Evolutionary conservation across 2,888 invertebrate genomes (phyloP).

Genomic region (Ceratothoa steindachneri): DNA sequence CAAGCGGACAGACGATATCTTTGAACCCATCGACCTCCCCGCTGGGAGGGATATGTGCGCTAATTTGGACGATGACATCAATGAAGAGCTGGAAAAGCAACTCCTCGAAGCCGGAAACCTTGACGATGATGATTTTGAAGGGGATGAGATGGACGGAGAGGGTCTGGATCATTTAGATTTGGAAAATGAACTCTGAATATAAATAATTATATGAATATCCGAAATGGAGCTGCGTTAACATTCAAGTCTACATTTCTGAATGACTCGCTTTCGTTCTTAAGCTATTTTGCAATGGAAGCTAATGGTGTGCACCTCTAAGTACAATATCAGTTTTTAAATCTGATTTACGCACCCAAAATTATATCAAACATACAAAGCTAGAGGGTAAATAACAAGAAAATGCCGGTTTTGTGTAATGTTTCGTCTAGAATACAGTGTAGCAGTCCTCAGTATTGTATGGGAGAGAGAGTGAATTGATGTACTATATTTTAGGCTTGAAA

Average conservation of each 20-base stretch:
- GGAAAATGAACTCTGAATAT: slow-evolving; percentile 3
- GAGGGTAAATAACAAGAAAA: background rate
- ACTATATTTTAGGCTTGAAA: background rate
- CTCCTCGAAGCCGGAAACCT: background rate
- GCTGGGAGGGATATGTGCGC: background rate
- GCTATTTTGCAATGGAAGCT: background rate
- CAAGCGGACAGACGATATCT: no score
- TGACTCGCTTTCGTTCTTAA: no score
- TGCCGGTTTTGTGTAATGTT: background rate
- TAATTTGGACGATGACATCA: background rate
- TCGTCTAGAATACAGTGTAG: background rate
- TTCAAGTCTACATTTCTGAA: no score
- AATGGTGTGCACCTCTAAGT: background rate
- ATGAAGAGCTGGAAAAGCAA: background rate
- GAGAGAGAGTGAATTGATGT: background rate
- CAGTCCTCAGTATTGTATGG: background rate
- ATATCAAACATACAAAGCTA: background rate
- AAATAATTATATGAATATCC: no score
- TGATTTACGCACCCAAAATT: background rate
- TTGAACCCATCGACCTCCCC: no score
- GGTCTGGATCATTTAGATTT: slow-evolving; percentile 1
- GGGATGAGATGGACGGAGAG: background rate
- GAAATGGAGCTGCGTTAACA: no score
- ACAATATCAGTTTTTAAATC: background rate
- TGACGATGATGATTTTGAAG: background rate